These are phyloP conservation scores for Leucosticte australis DNA, from an alignment of 2,113 vertebrate genomes.

Conservation along the genomic window DNA sequence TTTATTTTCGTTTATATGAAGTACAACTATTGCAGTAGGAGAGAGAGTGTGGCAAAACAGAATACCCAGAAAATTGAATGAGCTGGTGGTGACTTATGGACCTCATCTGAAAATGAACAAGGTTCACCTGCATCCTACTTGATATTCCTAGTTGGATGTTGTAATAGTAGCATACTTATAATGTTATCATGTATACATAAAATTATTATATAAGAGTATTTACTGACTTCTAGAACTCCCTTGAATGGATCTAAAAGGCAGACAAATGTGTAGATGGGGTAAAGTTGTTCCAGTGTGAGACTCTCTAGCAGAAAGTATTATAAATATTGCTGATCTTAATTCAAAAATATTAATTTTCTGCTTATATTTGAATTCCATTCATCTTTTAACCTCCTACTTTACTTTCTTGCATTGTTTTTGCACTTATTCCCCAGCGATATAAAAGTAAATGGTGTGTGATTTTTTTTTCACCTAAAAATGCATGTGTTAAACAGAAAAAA, in stretches of 20 bases:
- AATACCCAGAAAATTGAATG: background rate
- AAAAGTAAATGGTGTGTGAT: background rate
- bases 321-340: background rate
- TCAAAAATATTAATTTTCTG: background rate
- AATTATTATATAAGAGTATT: background rate
- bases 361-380: background rate
- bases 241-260: background rate
- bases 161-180: no score
- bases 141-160: background rate
- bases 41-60: background rate
- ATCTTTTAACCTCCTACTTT: background rate
- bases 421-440: background rate
- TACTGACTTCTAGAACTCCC: background rate
- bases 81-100: background rate
- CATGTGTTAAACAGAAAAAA: background rate
- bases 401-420: background rate
- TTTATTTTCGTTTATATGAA: background rate
- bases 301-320: background rate
- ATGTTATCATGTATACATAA: background rate
- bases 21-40: background rate
- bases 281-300: background rate
- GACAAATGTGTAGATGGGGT: background rate
- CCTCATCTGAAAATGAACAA: background rate
- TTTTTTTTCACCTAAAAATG: rapidly evolving
- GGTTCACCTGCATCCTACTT: background rate